phyloP scores from a whole-genome alignment of 2,888 invertebrate genomes.

The Polymixis flavicincta region DNA sequence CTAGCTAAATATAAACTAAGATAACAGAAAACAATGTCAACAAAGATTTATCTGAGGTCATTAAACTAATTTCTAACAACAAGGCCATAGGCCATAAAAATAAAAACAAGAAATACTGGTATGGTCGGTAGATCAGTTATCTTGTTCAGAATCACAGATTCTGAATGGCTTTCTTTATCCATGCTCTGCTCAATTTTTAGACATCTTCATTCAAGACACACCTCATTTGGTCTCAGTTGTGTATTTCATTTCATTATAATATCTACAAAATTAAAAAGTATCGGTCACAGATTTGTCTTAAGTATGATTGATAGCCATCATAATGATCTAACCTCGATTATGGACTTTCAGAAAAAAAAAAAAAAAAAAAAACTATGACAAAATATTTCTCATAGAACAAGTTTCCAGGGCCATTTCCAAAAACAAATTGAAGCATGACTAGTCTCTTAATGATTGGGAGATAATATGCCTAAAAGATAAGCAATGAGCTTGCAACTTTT shows the following conservation, averaged over 20 bases:
- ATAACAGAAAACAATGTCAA: slow-evolving; percentile 16
- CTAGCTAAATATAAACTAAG: not conserved
- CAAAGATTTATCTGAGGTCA: slow-evolving; percentile 33
- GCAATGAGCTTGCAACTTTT: slow-evolving; percentile 39
- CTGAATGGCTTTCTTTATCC: slow-evolving; percentile 2
- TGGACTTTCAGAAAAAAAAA: not conserved
- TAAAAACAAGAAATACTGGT: slow-evolving; percentile 41
- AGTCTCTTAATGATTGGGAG: slow-evolving; percentile 15
- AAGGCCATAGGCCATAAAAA: slow-evolving; percentile 28
- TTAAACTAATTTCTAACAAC: slow-evolving; percentile 51
- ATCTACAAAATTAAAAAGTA: slow-evolving; percentile 42
- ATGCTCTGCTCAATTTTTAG: not conserved
- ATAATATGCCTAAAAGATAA: slow-evolving; percentile 30
- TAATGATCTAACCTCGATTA: not conserved
- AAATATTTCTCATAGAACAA: not conserved
- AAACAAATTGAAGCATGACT: slow-evolving; percentile 10
- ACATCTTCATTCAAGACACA: not conserved
- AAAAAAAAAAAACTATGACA: too few relatives aligned
- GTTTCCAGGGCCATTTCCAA: slow-evolving; percentile 19
- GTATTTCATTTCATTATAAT: not conserved
- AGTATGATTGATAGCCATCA: not conserved
- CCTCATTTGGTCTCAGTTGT: not conserved
- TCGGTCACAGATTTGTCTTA: not conserved
- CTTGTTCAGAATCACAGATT: slow-evolving; percentile 3
- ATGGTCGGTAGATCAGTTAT: not conserved